Evolutionary conservation across 1,140 invertebrate genomes (phyloP).

Genomic region (Mamestra configurata): DNA sequence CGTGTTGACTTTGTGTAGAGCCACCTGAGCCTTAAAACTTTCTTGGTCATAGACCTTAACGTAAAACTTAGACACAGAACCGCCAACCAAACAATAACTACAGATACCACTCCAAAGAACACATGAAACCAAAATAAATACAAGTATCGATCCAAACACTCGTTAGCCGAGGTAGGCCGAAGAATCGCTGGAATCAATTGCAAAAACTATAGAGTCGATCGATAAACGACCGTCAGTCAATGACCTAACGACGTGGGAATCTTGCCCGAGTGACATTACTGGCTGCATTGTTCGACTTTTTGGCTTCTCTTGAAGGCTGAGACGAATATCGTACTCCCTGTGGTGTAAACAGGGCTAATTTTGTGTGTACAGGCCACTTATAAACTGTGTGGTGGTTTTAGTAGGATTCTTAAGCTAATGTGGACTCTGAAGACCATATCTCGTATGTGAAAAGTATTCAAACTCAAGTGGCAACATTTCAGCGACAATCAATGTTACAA

Average conservation of each 20-base stretch:
- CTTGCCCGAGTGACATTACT: conserved; percentile 73
- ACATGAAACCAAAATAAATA: not conserved
- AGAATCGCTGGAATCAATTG: conserved; percentile 69
- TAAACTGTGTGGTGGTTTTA: not conserved
- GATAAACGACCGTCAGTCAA: conserved; percentile 70
- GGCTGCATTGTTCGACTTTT: conserved; percentile 65
- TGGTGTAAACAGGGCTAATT: conserved; percentile 4
- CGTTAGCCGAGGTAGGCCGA: conserved; percentile 71
- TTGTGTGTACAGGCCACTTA: not conserved
- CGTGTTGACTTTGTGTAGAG: no score
- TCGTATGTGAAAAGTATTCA: no score
- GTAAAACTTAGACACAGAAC: not conserved
- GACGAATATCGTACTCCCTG: conserved; percentile 36
- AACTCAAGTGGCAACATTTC: no score
- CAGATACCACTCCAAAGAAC: conserved; percentile 1
- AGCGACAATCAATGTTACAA: no score
- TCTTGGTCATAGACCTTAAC: no score
- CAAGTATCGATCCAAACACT: conserved; percentile 49
- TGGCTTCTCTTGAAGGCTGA: conserved; percentile 15
- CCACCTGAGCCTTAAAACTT: no score
- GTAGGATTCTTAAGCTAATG: no score
- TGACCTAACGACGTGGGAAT: conserved; percentile 82
- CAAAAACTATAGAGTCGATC: conserved; percentile 73
- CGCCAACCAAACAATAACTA: not conserved
- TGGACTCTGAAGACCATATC: no score